A percentile compares a stretch with the other conserved stretches of the same genome.
Evolutionary conservation across 2,888 invertebrate species (phyloP).

Genomic region (Amiota communis): DNA sequence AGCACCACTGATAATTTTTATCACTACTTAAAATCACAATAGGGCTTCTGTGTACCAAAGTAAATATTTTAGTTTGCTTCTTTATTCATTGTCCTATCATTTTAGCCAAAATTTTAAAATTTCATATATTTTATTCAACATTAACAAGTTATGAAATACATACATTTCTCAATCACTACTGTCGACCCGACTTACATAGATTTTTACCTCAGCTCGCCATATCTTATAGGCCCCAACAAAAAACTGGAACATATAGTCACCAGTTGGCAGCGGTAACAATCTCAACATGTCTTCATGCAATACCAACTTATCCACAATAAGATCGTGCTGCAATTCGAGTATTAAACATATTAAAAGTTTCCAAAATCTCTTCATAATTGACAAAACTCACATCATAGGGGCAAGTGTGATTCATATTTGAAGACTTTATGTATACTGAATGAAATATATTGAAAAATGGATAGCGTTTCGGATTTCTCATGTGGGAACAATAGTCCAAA

Average conservation of each 20-base stretch:
- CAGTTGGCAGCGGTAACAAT: slow-evolving; percentile 35
- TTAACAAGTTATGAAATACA: no score
- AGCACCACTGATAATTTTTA: no score
- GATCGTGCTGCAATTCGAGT: slow-evolving; percentile 33
- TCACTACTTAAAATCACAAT: no score
- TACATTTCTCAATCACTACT: no score
- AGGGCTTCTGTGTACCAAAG: no score
- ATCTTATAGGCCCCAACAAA: slow-evolving; percentile 37
- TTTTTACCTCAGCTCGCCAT: slow-evolving; percentile 24
- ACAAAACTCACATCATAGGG: background rate
- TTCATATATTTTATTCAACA: no score
- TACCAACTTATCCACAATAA: slow-evolving; percentile 38
- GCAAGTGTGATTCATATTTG: slow-evolving; percentile 10
- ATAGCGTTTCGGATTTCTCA: background rate
- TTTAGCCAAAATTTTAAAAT: no score
- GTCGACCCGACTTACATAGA: background rate
- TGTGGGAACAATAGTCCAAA: background rate
- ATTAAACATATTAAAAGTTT: no score
- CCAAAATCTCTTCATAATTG: no score
- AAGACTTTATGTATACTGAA: background rate
- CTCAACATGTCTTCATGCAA: slow-evolving; percentile 32
- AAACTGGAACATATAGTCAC: slow-evolving; percentile 36
- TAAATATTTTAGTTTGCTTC: no score
- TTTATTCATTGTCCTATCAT: background rate
- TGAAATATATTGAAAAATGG: background rate